Evolutionary conservation across 2,113 vertebrate species (phyloP), one percentile per base, ranked within the genome.

Genomic region (Tachuris rubrigastra): DNA sequence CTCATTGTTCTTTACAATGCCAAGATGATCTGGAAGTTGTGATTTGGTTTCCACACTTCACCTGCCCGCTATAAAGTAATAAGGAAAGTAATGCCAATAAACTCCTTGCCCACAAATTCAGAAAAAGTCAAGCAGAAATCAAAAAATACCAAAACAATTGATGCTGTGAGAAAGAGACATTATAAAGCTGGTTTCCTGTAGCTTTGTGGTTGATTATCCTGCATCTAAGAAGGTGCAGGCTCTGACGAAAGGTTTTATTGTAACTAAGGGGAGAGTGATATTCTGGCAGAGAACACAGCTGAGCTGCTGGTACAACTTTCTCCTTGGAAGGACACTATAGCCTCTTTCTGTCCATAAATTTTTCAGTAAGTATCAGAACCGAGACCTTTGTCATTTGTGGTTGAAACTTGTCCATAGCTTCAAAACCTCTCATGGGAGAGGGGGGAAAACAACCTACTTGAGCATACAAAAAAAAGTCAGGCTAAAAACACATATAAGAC

Each of bases 101-200:
- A 80, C 18, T 73, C 69, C 78, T 96, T 37, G 59, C 28, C 77
- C 62, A 49, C 30, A 50, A 90, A 44, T 27, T 65, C 30, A 85
- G 58, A 82, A 72, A 83, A 89, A 91, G 69, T 28, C 56, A 41
- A 69, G 66, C 56, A 58, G 33, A 87, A 95, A 89, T 41, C 94
- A 75, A 91, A 87, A 87, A 89, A 67, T 9, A 90, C 50, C 55
- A 88, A 62, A 86, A 68, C 42, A 90, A 89, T 82, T 71, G 75
- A 80, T 35, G 39, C 33, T 80, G 55, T 5, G 4, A 93, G 72
- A 92, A 92, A 81, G 67, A 87, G 25, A 71, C 2, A 1, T 63
- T 67, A 35, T 14, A 50, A 93, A 84, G 72, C 65, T 84, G 60
- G 42, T 71, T 95, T 95, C 65, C 86, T 89, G 76, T 31, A 81